Base-by-base conservation (phyloP, 2,113 vertebrate genomes). In the Phalacrocorax carbo region DNA sequence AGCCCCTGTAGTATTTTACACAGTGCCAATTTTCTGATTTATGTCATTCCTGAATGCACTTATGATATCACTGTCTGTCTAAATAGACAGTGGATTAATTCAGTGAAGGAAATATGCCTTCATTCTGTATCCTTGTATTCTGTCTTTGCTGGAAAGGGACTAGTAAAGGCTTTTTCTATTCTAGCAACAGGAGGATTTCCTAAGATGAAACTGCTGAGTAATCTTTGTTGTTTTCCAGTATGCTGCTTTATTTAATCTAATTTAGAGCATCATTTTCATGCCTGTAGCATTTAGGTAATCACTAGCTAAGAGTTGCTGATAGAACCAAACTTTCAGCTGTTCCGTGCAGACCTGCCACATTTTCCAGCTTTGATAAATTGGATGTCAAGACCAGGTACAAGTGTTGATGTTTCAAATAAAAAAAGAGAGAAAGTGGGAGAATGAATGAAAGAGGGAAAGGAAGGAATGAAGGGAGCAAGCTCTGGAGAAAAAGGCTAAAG, bases 191-290 rank as follows among this genome's bases (percentile, higher is more conserved):
- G 22, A 10, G 22, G 42, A 55, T 73, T 88, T 95, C 69, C 80
- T 73, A 71, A 81, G 72, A 75, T 30, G n/a, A 91, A 94, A 71
- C 61, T 91, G 90, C 82, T 92, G 95, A 90, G 38, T 93, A 92
- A 95, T 84, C 82, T 73, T 90, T 55, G 46, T 95, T 29, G 52
- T 91, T 95, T 94, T 84, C 68, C 92, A 95, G 72, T 86, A 64
- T 44, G 23, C 48, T 93, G 15, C 44, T 94, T 92, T 82, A 71
- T 84, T 94, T 81, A 64, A 71, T 71, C 51, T 64, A 78, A 82
- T 94, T 88, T 82, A 64, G 51, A 86, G 34, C 60, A 72, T 46
- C 27, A 62, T 90, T 94, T 88, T 86, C 68, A 83, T 75, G 82
- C 46, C 51, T 88, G 29, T 58, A 90, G 64, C 76, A 44, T 78